A percentile compares a stretch with the other conserved stretches of the same genome.
These are phyloP conservation scores for Distichodus sexfasciatus DNA, from an alignment of 2,797 vertebrate genomes.

Conservation along the genomic window DNA sequence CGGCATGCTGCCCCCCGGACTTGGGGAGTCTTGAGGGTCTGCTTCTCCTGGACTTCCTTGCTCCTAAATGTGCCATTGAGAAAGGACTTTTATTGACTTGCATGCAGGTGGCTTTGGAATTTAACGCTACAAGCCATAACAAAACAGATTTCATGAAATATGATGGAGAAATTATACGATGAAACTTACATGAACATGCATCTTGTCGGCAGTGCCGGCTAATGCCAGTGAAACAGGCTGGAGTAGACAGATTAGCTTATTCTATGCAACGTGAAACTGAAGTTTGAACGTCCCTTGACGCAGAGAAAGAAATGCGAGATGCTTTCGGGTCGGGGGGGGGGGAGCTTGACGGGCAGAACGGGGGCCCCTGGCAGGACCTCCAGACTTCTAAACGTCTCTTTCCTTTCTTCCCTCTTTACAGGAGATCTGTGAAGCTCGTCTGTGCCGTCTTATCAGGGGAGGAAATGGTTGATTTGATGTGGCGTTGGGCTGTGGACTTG, in stretches of 20 bases:
- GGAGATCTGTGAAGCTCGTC: constrained; percentile 70
- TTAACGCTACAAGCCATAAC: background rate
- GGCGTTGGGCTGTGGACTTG: constrained; percentile 58
- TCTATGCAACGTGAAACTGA: constrained; percentile 9
- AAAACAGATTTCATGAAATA: constrained; percentile 7
- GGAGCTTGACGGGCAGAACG: constrained; percentile 50
- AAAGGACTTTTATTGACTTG: constrained; percentile 8
- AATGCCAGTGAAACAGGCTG: background rate
- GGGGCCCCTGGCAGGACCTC: constrained; percentile 52
- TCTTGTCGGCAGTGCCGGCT: background rate
- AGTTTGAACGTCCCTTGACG: constrained; percentile 12
- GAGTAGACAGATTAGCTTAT: background rate
- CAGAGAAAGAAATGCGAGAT: constrained; percentile 37
- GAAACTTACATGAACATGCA: background rate
- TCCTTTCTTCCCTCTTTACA: constrained; percentile 54
- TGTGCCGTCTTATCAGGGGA: constrained; percentile 63
- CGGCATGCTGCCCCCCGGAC: background rate
- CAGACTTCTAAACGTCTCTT: constrained; percentile 52
- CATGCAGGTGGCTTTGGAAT: constrained; percentile 28
- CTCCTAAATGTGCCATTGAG: constrained; percentile 30
- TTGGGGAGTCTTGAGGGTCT: background rate
- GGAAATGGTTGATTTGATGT: constrained; percentile 74
- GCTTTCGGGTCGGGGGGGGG: constrained; percentile 25
- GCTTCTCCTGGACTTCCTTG: constrained; percentile 9
- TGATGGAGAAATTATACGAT: background rate